A percentile compares a stretch with the other conserved stretches of the same genome.
Conservation (phyloP, 2,888 invertebrate genomes). For the Stenotaenia linearis region DNA sequence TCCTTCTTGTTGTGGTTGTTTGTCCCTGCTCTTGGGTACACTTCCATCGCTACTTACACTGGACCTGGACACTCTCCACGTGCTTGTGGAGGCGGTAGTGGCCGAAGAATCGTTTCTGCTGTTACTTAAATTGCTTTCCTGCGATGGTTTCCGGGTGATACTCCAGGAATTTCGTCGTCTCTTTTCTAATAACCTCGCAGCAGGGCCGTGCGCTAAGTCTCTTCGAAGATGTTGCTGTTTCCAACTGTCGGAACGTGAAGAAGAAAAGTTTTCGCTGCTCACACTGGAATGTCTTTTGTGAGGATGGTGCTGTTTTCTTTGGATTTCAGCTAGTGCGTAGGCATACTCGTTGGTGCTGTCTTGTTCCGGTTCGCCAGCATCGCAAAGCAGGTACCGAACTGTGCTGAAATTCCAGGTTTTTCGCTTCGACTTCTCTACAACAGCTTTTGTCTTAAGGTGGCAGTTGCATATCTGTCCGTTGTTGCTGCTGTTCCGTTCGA, state of each 20-base stretch:
- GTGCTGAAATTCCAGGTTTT: conserved; percentile 21
- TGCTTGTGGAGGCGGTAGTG: conserved; percentile 82
- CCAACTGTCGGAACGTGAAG: conserved; percentile 82
- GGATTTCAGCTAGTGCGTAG: conserved; percentile 66
- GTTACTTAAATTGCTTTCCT: conserved; percentile 83
- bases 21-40: conserved; percentile 38
- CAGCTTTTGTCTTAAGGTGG: not conserved
- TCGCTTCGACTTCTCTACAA: not conserved
- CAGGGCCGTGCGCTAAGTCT: conserved; percentile 51
- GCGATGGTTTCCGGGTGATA: conserved; percentile 83
- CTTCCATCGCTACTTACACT: conserved; percentile 61
- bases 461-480: conserved; percentile 32
- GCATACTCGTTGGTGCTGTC: conserved; percentile 57
- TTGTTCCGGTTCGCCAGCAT: conserved; percentile 27
- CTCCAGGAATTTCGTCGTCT: conserved; percentile 71
- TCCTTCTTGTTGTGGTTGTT: conserved; percentile 33
- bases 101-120: conserved; percentile 87
- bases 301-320: conserved; percentile 51
- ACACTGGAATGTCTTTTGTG: conserved; percentile 70
- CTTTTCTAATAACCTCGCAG: conserved; percentile 62
- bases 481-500: conserved; percentile 70
- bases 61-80: conserved; percentile 80
- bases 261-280: conserved; percentile 78
- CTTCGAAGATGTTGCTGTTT: conserved; percentile 44
- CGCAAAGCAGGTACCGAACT: conserved; percentile 27